Evolutionary conservation across 1,140 invertebrate species (phyloP).

Genomic region (Mycetomoellerius zeteki): DNA sequence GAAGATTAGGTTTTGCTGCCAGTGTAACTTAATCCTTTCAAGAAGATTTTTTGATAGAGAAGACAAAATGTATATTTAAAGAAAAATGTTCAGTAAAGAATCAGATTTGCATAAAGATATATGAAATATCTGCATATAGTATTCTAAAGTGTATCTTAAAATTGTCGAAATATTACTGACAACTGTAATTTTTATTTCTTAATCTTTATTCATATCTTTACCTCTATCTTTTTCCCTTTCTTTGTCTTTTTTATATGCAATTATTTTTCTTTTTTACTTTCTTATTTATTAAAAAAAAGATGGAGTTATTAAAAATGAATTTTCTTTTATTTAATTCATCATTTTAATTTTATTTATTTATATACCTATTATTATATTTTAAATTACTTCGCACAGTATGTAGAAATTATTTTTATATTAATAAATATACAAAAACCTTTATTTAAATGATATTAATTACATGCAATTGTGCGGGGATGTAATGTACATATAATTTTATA

Average conservation of each 20-base stretch:
- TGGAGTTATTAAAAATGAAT: background rate
- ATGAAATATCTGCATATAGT: background rate
- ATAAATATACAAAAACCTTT: background rate
- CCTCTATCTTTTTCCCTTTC: background rate
- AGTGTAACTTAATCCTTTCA: conserved; percentile 5
- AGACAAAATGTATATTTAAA: background rate
- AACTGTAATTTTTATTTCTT: background rate
- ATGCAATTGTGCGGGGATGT: background rate
- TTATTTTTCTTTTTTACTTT: background rate
- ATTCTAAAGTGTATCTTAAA: background rate
- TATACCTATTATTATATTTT: background rate
- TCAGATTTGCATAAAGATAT: background rate
- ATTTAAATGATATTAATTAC: background rate
- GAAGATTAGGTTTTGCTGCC: no score
- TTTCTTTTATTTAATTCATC: no score
- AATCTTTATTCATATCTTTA: background rate
- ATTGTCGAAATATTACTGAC: background rate
- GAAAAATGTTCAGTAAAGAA: background rate
- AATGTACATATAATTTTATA: conserved; percentile 26
- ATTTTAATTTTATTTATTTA: no score
- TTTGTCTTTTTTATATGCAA: background rate
- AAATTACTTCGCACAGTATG: background rate
- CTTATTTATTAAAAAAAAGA: background rate
- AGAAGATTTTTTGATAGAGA: background rate
- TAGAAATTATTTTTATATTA: background rate